phyloP scores from a whole-genome alignment of 64 coral and sea anemone genomes.

The Actinia equina region DNA sequence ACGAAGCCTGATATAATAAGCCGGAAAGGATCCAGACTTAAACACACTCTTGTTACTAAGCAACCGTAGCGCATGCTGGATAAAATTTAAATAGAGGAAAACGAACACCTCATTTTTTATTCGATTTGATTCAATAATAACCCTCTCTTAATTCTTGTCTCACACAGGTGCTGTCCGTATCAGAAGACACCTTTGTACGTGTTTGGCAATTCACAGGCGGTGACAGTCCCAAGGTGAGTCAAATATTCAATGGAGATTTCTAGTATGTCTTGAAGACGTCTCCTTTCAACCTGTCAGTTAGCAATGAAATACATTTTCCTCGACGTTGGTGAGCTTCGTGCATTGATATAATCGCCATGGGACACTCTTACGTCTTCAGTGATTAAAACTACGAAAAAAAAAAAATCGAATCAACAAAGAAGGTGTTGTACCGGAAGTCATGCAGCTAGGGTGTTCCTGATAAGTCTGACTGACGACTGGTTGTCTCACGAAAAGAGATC shows the following conservation, averaged over 20 bases:
- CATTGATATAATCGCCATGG: too few relatives aligned
- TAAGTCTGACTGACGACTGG: not conserved
- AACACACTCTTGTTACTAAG: not conserved
- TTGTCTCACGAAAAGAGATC: not conserved
- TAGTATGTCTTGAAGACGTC: not conserved
- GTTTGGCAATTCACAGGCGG: conserved; percentile 73
- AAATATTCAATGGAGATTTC: not conserved
- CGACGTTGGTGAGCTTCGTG: not conserved
- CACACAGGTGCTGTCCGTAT: conserved; percentile 74
- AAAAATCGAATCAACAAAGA: not conserved
- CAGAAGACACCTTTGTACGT: conserved; percentile 84
- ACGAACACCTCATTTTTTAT: not conserved
- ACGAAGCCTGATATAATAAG: not conserved
- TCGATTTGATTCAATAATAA: not conserved
- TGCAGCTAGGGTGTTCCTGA: not conserved
- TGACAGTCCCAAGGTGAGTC: conserved; percentile 45
- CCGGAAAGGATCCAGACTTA: not conserved
- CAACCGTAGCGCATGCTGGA: not conserved
- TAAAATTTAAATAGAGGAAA: not conserved
- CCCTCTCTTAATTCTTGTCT: not conserved
- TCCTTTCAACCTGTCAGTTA: not conserved
- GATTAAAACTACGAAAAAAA: not conserved
- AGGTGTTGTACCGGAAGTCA: not conserved
- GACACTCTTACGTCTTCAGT: not conserved
- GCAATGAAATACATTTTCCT: not conserved